phyloP scores from a whole-genome alignment of 2,797 vertebrate genomes.

The Pyrocephalus nanus region DNA sequence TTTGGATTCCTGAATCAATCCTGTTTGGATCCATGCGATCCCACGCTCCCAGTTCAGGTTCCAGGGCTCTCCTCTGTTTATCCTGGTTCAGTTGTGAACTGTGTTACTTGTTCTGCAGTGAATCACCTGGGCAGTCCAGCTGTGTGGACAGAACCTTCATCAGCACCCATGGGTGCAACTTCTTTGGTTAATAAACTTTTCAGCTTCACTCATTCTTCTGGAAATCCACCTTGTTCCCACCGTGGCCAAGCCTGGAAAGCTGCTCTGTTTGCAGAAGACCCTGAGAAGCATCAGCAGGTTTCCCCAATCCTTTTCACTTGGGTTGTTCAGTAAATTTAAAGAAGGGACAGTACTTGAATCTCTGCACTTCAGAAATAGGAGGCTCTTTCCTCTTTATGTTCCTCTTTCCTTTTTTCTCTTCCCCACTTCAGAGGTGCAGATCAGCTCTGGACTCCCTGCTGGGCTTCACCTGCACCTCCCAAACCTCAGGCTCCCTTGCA shows the following conservation, averaged over 20 bases:
- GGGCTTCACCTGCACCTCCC: background rate
- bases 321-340: background rate
- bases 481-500: background rate
- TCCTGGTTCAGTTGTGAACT: background rate
- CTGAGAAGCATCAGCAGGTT: background rate
- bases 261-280: background rate
- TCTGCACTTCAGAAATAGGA: background rate
- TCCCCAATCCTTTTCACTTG: background rate
- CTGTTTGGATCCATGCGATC: background rate
- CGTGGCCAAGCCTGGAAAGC: background rate
- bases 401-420: background rate
- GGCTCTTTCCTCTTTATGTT: background rate
- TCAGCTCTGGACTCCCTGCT: background rate
- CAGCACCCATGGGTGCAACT: background rate
- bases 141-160: background rate
- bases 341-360: background rate
- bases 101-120: background rate
- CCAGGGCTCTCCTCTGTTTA: background rate
- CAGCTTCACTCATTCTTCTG: background rate
- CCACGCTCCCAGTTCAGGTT: accelerated
- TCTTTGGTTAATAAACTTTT: background rate
- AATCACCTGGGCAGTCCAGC: background rate
- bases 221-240: background rate
- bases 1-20: no score
- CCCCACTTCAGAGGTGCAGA: background rate